Evolutionary conservation across 2,888 invertebrate genomes (phyloP), one percentile per base, ranked within the genome.

Genomic region (Agrochola circellaris): DNA sequence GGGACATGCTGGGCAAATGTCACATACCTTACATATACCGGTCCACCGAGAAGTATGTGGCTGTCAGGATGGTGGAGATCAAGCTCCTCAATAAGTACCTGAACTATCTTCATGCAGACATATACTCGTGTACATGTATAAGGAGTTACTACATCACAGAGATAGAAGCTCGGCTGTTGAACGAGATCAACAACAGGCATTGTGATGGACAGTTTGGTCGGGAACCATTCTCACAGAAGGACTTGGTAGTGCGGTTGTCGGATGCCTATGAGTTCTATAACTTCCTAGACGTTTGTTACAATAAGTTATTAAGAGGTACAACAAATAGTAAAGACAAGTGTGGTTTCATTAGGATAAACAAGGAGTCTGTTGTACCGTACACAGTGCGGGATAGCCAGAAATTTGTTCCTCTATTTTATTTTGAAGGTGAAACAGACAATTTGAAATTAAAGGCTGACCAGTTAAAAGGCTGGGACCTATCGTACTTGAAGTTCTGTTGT

Each of bases 111-210:
- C 99, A 99, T 93, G 98, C 98, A 86, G 99, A 99, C 92, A 98
- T 99, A 85, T 99, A 98, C 94, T 98, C 98, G 85, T 99, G 99
- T 94, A 99, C 99, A 23, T 98, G 98, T 93, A 98, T 99, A 88
- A 97, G 98, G 87, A 99, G 99, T 96, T 99, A 99, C 94, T 99
- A 99, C 93, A 98, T 99, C 87, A 99, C 99, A 0, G 98, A 99
- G 85, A 98, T 98, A 0, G 99, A 99, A 95, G 98, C 99, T 72
- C 98, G 98, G 86, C 97, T 99, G 34, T 97, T 99, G 67, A 99
- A 99, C 90, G 99, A 99, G 95, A 99, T 99, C 88, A 99, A 99
- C 95, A 97, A 98, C 84, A 98, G 98, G 93, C 99, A 99, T 93
- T 99, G 99, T 96, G 99, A 99, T 90, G 98, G 97, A 79, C 98